Base-by-base conservation (phyloP, 2,797 vertebrate species). In the Okamejei kenojei region DNA sequence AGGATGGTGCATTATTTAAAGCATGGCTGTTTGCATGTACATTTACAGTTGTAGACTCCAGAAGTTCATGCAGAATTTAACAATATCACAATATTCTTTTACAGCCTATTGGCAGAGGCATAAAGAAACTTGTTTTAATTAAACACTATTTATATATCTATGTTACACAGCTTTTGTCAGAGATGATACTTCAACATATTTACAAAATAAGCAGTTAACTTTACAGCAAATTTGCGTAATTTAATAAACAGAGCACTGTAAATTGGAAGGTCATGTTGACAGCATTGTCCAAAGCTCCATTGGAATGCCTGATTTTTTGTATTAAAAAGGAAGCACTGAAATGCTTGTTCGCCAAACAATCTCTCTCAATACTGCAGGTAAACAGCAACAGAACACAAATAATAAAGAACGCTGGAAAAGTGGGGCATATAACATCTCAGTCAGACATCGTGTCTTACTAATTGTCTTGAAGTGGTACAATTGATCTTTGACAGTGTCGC, bases 121-220 rank as follows among this genome's bases (percentile, higher is more conserved):
- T 35, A 61, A 84, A 84, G 54, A 84, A 58, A 58, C 0, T 58
- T 93, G 93, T 94, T 94, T 95, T 94, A 94, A 95, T 95, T 94
- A 95, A 96, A 95, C 94, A 94, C 81, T 95, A 96, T 96, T 95
- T 96, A 96, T 97, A 97, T 96, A 96, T 93, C 71, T 98, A 98
- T 98, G 97, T 98, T 98, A 98, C 97, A 98, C 38, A 71, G 71
- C 68, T 45, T 92, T 76, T 73, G 90, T 92, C 90, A 92, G 38
- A n/a, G 38, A 74, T 54, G 68, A 92, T 95, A 95, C 96, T 94
- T 95, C 96, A 96, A 94, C 94, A 93, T 98, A 98, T 98, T 97
- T 98, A 98, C 97, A 97, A 93, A 96, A 96, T 94, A 93, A 93
- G 90, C 93, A 94, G 93, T 71, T 17, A 94, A 95, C 94, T 96